Evolutionary conservation across 2,888 invertebrate species (phyloP).

Genomic region (Athalia rosae): DNA sequence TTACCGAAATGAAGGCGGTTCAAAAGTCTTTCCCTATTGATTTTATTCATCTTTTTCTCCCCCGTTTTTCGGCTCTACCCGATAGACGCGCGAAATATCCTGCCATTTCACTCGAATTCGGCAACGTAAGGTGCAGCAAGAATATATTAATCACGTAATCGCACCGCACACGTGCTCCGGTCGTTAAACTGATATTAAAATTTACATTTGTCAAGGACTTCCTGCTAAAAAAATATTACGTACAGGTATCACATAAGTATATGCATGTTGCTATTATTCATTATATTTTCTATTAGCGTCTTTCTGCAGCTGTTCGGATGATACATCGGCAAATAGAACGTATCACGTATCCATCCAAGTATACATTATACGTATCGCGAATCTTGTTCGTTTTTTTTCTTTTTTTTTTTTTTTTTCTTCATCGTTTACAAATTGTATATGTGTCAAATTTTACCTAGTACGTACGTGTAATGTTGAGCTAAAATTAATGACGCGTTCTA

Average conservation of each 20-base stretch:
- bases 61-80: no score
- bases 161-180: not conserved
- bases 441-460: no score
- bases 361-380: no score
- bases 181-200: conserved; percentile 13
- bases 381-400: not conserved
- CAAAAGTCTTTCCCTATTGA: no score
- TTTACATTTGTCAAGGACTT: conserved; percentile 32
- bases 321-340: no score
- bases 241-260: not conserved
- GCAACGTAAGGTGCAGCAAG: not conserved
- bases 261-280: not conserved
- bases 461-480: no score
- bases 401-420: not conserved
- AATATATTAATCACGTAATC: not conserved
- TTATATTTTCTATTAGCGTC: conserved; percentile 5
- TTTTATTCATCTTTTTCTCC: no score
- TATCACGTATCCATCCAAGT: no score
- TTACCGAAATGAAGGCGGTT: no score
- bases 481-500: not conserved
- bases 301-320: not conserved
- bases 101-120: not conserved
- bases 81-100: no score
- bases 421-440: not conserved
- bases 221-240: conserved; percentile 2